phyloP scores from a whole-genome alignment of 2,113 vertebrate species.

The Sarotherodon lohbergeri region DNA sequence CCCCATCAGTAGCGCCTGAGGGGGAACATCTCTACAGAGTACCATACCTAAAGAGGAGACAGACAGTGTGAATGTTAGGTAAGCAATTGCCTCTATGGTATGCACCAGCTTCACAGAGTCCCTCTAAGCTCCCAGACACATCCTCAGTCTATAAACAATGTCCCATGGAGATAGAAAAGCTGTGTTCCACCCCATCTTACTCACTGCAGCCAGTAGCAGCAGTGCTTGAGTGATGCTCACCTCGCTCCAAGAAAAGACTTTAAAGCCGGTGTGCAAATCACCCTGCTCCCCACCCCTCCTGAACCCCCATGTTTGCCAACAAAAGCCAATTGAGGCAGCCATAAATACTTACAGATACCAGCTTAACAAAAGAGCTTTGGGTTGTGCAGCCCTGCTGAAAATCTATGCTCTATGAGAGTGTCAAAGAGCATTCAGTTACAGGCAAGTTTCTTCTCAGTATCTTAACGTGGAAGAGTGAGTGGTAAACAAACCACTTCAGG shows the following conservation, averaged over 20 bases:
- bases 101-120: background rate
- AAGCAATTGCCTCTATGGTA: constrained; percentile 1
- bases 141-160: constrained; percentile 42
- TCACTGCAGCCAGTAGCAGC: constrained; percentile 34
- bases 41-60: background rate
- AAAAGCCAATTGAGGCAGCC: constrained; percentile 65
- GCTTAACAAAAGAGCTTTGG: constrained; percentile 59
- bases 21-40: background rate
- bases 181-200: constrained; percentile 29
- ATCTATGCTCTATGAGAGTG: constrained; percentile 15
- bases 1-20: background rate
- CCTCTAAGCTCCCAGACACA: constrained; percentile 6
- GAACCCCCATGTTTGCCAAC: constrained; percentile 54
- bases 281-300: background rate
- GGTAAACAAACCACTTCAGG: constrained; percentile 18
- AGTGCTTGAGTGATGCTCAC: constrained; percentile 42
- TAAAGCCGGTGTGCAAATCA: constrained; percentile 68
- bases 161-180: constrained; percentile 43
- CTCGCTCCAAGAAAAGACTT: constrained; percentile 60
- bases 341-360: constrained; percentile 67
- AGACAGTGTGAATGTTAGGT: background rate
- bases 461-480: constrained; percentile 28
- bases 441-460: background rate
- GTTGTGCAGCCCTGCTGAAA: constrained; percentile 34
- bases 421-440: constrained; percentile 3